Conservation (phyloP, 2,888 invertebrate species). For the Ptychoptera contaminata region DNA sequence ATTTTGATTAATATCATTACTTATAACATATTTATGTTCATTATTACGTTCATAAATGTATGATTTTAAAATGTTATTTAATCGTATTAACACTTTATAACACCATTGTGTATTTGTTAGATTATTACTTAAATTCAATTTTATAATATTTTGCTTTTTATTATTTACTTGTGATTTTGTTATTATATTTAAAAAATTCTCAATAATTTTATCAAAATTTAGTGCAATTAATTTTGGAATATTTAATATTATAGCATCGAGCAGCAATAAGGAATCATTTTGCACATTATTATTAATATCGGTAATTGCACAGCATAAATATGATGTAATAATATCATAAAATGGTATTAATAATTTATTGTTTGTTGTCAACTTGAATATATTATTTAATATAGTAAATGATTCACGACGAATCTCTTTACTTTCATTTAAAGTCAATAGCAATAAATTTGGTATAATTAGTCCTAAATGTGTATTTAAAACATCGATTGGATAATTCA, state of each 20-base stretch:
- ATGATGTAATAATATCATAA: constrained; percentile 59
- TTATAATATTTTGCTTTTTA: constrained; percentile 49
- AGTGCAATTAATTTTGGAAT: constrained; percentile 48
- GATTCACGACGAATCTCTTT: constrained; percentile 35
- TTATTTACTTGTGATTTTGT: constrained; percentile 49
- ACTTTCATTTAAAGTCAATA: constrained; percentile 58
- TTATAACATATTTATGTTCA: background rate
- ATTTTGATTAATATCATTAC: background rate
- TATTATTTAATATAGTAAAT: constrained; percentile 31
- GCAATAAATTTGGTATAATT: constrained; percentile 50
- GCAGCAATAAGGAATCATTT: constrained; percentile 63
- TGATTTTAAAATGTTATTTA: constrained; percentile 42
- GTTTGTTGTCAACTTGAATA: constrained; percentile 15
- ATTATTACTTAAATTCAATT: constrained; percentile 52
- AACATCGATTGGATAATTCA: constrained; percentile 28
- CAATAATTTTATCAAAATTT: constrained; percentile 53
- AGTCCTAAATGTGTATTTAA: constrained; percentile 39
- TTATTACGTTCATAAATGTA: constrained; percentile 14
- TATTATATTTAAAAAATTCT: constrained; percentile 71
- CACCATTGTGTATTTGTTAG: constrained; percentile 66
- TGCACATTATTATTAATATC: constrained; percentile 68
- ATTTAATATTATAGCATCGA: constrained; percentile 58
- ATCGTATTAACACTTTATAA: constrained; percentile 52
- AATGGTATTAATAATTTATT: constrained; percentile 46
- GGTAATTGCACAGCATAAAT: constrained; percentile 79